Evolutionary conservation across 2,888 invertebrate genomes (phyloP).

Genomic region (Polydrusus cervinus): DNA sequence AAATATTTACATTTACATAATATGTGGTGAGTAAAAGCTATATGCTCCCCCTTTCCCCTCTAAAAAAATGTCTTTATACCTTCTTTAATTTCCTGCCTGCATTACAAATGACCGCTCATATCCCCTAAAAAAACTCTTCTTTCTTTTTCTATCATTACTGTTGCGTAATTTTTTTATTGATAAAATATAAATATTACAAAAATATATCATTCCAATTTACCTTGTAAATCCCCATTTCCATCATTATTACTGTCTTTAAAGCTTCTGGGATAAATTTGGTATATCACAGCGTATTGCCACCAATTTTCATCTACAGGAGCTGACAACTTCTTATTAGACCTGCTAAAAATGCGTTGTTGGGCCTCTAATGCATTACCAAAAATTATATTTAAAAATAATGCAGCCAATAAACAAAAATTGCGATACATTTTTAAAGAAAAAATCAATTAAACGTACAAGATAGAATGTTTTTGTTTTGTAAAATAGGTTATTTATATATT

Average conservation of each 20-base stretch:
- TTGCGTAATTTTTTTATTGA: too few species aligned
- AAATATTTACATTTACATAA: too few species aligned
- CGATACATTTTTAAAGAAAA: background rate
- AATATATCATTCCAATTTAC: constrained; percentile 70
- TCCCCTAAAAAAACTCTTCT: too few species aligned
- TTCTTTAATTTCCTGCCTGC: too few species aligned
- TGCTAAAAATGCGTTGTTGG: background rate
- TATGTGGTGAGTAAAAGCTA: too few species aligned
- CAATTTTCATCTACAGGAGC: constrained; percentile 75
- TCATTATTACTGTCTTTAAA: constrained; percentile 89
- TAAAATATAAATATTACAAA: background rate
- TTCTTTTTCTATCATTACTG: too few species aligned
- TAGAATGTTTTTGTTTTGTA: background rate
- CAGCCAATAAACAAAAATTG: background rate
- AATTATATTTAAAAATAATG: background rate
- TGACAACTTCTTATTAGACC: background rate
- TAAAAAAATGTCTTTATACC: too few species aligned
- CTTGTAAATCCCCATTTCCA: constrained; percentile 89
- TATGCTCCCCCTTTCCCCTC: too few species aligned
- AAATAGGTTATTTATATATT: background rate
- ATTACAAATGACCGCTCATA: too few species aligned
- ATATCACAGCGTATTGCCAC: constrained; percentile 88
- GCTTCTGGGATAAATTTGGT: constrained; percentile 90
- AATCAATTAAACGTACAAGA: background rate
- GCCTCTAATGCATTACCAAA: too few species aligned